Percentiles rank a stretch among this genome's conserved stretches.
These are phyloP conservation scores for Hymenopus coronatus DNA, from an alignment of 2,888 invertebrate species.

Conservation along the genomic window DNA sequence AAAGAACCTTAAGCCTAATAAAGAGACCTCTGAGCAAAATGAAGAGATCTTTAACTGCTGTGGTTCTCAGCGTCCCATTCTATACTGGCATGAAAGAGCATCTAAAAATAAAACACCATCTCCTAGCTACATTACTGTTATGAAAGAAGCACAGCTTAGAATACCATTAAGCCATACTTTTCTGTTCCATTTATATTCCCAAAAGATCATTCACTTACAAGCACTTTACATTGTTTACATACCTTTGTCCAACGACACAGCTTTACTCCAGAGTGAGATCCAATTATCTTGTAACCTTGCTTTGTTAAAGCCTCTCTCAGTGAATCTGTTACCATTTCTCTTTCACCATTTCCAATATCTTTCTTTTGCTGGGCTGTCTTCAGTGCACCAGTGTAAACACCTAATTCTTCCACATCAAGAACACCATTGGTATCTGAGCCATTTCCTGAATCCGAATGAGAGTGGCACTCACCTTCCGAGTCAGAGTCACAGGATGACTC, in stretches of 20 bases:
- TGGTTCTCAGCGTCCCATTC: too few species aligned
- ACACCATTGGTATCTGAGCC: slow-evolving; percentile 25
- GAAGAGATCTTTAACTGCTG: too few species aligned
- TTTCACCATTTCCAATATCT: slow-evolving; percentile 13
- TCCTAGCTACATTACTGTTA: too few species aligned
- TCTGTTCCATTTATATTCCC: too few species aligned
- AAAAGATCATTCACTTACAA: too few species aligned
- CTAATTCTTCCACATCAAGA: slow-evolving; percentile 31
- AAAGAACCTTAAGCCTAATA: too few species aligned
- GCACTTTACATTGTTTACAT: background rate
- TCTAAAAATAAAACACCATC: too few species aligned
- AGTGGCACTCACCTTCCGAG: background rate
- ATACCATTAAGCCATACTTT: too few species aligned
- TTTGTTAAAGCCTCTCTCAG: slow-evolving; percentile 52
- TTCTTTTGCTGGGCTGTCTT: background rate
- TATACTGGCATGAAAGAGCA: too few species aligned
- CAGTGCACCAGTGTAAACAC: slow-evolving; percentile 15
- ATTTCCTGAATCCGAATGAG: background rate
- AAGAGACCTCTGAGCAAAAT: too few species aligned
- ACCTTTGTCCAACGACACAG: slow-evolving; percentile 60
- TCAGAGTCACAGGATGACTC: slow-evolving; percentile 19
- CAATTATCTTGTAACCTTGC: slow-evolving; percentile 57
- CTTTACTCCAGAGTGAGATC: slow-evolving; percentile 58
- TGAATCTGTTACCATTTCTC: slow-evolving; percentile 55
- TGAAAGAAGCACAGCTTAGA: too few species aligned